These are phyloP conservation scores for Dendrolimus houi DNA, from an alignment of 2,888 invertebrate genomes.

Conservation along the genomic window DNA sequence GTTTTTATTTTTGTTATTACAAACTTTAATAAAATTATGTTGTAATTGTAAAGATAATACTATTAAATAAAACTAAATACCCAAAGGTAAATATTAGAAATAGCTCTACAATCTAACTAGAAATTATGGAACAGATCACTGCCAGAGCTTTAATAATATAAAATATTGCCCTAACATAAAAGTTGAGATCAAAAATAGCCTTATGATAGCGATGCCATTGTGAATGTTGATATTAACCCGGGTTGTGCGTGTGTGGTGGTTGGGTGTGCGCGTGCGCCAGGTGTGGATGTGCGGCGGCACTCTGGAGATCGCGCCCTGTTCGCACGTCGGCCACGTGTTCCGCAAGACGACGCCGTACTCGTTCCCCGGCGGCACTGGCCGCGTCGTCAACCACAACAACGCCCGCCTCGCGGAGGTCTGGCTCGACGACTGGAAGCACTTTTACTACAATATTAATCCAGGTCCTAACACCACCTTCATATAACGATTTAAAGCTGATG, in stretches of 20 bases:
- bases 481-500: conserved; percentile 1
- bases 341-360: conserved; percentile 98
- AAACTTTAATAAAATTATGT: too few species aligned
- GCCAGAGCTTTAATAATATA: too few species aligned
- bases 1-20: too few species aligned
- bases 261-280: conserved; percentile 63
- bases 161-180: too few species aligned
- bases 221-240: background rate
- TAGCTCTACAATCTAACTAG: too few species aligned
- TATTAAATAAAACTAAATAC: too few species aligned
- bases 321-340: conserved; percentile 97
- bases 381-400: conserved; percentile 99
- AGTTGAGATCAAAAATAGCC: too few species aligned
- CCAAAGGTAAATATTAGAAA: too few species aligned
- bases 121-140: too few species aligned
- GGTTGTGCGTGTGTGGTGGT: background rate
- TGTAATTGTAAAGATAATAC: too few species aligned
- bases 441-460: conserved; percentile 99
- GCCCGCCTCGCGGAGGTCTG: conserved; percentile 98
- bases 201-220: background rate
- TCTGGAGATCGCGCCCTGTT: conserved; percentile 95
- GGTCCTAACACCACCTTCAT: conserved; percentile 68
- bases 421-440: conserved; percentile 99
- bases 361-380: conserved; percentile 97
- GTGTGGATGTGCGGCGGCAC: conserved; percentile 99